These are phyloP conservation scores for Drosophila mayaguana DNA, from an alignment of 2,888 invertebrate species.

Conservation along the genomic window DNA sequence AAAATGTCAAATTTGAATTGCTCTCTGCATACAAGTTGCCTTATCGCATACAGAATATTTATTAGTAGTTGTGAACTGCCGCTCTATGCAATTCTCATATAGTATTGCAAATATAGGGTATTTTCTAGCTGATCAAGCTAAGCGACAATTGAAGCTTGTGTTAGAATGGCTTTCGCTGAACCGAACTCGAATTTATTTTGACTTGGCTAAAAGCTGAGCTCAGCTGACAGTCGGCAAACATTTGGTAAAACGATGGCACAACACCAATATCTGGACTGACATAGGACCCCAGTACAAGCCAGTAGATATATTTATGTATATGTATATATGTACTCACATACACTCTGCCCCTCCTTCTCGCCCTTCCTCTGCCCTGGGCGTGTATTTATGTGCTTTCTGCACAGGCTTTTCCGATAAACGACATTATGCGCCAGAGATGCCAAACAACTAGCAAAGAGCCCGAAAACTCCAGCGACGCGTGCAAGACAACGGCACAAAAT, in stretches of 20 bases:
- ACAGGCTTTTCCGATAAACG: slow-evolving; percentile 28
- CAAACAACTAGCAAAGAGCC: slow-evolving; percentile 36
- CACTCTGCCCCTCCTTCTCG: background rate
- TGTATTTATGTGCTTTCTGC: slow-evolving; percentile 52
- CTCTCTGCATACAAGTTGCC: too few species aligned
- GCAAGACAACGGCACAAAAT: slow-evolving; percentile 55
- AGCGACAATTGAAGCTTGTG: background rate
- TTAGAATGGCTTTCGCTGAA: slow-evolving; percentile 15
- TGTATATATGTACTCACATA: too few species aligned
- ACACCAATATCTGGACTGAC: slow-evolving; percentile 48
- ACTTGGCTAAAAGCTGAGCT: slow-evolving; percentile 60
- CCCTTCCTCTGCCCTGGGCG: background rate
- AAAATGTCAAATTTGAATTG: too few species aligned
- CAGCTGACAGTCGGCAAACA: slow-evolving; percentile 57
- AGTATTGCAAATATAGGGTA: slow-evolving; percentile 1
- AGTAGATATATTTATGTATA: background rate
- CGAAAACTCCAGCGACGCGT: slow-evolving; percentile 50
- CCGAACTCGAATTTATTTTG: slow-evolving; percentile 33
- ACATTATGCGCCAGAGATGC: slow-evolving; percentile 56
- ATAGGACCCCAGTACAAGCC: slow-evolving; percentile 15
- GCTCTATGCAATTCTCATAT: slow-evolving; percentile 1
- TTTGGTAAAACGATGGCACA: slow-evolving; percentile 58
- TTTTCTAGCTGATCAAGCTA: background rate
- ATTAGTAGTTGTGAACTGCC: background rate
- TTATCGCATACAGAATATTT: background rate